Evolutionary conservation across 2,797 vertebrate genomes (phyloP).

Genomic region (Sebastes iracundus): DNA sequence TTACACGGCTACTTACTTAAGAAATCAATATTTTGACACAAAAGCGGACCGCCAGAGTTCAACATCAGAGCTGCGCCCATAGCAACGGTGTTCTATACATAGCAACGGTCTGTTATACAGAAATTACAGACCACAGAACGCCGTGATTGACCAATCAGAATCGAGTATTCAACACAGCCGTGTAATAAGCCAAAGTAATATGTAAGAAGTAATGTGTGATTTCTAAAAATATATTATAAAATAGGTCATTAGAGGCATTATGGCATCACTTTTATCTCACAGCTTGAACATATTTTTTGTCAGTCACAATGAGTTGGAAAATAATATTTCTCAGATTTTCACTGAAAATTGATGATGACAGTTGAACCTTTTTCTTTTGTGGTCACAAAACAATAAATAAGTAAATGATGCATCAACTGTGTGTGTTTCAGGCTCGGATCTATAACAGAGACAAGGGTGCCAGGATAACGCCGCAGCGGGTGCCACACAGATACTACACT

Average conservation of each 20-base stretch:
- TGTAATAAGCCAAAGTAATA: neutral
- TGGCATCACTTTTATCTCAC: neutral
- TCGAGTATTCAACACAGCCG: no score
- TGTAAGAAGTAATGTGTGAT: neutral
- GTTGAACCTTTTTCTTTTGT: neutral
- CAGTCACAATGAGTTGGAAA: neutral
- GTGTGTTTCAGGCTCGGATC: slow-evolving; percentile 87
- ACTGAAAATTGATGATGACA: neutral
- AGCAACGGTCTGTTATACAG: no score
- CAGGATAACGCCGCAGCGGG: slow-evolving; percentile 19
- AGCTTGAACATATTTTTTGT: neutral
- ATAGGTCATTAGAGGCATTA: neutral
- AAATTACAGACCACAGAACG: no score
- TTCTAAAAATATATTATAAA: neutral
- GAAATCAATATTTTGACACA: no score
- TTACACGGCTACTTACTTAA: no score
- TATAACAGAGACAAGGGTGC: slow-evolving; percentile 76
- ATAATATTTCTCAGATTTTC: neutral
- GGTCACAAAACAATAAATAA: neutral
- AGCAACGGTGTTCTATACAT: no score
- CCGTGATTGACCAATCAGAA: no score
- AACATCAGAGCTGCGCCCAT: no score
- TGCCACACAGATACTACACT: slow-evolving; percentile 82
- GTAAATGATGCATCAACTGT: neutral
- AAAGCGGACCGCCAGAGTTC: no score